These are phyloP conservation scores for Pygocentrus nattereri DNA, from an alignment of 2,797 vertebrate species.

Conservation along the genomic window DNA sequence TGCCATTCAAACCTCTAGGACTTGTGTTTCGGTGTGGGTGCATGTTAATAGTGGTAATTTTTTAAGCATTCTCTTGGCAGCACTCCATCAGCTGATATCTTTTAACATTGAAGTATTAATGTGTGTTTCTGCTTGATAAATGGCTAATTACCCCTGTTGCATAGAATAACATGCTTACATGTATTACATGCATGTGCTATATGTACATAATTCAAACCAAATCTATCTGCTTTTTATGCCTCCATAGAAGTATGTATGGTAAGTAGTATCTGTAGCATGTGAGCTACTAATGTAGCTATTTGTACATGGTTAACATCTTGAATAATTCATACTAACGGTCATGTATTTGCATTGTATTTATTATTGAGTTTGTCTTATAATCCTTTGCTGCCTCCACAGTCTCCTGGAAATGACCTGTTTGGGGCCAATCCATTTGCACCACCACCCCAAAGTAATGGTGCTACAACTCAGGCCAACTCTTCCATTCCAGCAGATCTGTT, in stretches of 20 bases:
- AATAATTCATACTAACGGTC: neutral
- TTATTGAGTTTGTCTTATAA: neutral
- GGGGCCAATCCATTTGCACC: slow-evolving; percentile 82
- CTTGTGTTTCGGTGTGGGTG: neutral
- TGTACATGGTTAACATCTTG: neutral
- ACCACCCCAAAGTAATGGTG: slow-evolving; percentile 64
- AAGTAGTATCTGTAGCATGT: neutral
- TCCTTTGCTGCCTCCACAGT: slow-evolving; percentile 67
- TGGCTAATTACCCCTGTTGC: neutral
- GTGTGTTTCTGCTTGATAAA: neutral
- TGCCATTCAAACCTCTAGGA: neutral
- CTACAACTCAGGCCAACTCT: slow-evolving; percentile 63
- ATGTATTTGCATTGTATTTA: neutral
- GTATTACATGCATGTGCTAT: neutral
- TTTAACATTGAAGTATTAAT: neutral
- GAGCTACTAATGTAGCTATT: neutral
- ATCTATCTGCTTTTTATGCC: neutral
- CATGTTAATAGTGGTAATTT: neutral
- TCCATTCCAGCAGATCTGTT: slow-evolving; percentile 80
- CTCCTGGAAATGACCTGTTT: slow-evolving; percentile 81
- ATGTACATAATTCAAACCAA: neutral
- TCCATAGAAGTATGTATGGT: neutral
- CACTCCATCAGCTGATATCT: neutral
- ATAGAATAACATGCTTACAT: neutral
- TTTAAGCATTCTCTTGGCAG: neutral